phyloP scores from a whole-genome alignment of 2,888 invertebrate species.

The Coelopa pilipes region DNA sequence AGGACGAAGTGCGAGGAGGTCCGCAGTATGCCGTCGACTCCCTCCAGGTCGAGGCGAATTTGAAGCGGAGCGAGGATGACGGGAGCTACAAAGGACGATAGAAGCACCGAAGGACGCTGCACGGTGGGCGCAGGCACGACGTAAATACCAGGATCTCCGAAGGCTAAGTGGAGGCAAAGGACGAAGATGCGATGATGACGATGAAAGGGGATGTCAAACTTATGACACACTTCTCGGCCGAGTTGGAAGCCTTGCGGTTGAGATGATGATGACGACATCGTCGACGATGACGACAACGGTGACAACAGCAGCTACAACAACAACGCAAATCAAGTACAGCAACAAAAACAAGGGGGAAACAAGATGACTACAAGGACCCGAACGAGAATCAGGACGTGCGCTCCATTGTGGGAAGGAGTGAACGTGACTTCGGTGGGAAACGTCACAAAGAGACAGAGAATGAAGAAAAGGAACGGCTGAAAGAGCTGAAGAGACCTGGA shows the following conservation, averaged over 20 bases:
- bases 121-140: too few relatives aligned
- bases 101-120: neutral
- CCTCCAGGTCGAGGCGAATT: neutral
- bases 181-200: too few relatives aligned
- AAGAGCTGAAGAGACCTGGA: too few relatives aligned
- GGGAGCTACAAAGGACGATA: neutral
- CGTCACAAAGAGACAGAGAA: neutral
- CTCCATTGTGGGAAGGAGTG: constrained; percentile 6
- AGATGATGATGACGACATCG: neutral
- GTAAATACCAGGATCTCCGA: neutral
- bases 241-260: constrained; percentile 17
- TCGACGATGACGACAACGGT: too few relatives aligned
- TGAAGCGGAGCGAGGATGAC: neutral
- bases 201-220: constrained; percentile 15
- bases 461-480: neutral
- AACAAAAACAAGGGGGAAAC: neutral
- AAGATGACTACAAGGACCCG: neutral
- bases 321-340: neutral
- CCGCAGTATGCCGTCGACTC: too few relatives aligned
- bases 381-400: constrained; percentile 6
- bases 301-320: neutral
- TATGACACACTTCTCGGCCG: constrained; percentile 17
- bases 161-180: neutral
- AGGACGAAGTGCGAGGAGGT: neutral
- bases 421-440: constrained; percentile 20